Evolutionary conservation across 2,797 vertebrate species (phyloP).

Genomic region (Urophycis tenuis): DNA sequence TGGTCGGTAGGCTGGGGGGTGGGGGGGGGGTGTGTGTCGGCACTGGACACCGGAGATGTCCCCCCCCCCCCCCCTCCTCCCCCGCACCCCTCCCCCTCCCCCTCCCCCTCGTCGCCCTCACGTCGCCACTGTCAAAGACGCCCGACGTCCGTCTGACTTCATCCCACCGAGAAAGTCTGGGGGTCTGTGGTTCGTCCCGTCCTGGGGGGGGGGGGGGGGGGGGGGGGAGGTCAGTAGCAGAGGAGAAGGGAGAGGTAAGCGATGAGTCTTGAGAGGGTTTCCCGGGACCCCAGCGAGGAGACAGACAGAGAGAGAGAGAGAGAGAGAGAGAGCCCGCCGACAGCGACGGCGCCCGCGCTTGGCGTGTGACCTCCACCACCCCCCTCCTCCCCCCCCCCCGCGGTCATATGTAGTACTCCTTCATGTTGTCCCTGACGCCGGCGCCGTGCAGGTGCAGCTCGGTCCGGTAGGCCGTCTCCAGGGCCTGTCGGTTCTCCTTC

Average conservation of each 20-base stretch:
- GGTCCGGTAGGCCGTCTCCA: conserved; percentile 73
- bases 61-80: background rate
- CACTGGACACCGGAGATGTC: background rate
- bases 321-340: too few species aligned
- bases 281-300: too few species aligned
- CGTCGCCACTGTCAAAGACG: background rate
- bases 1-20: background rate
- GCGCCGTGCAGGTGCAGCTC: conserved; percentile 86
- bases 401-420: conserved; percentile 98
- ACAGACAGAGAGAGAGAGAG: too few species aligned
- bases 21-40: too few species aligned
- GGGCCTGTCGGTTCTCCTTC: conserved; percentile 77
- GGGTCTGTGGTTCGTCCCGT: background rate
- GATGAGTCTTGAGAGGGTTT: conserved; percentile 9
- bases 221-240: conserved; percentile 10
- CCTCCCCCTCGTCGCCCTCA: background rate
- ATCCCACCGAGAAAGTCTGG: background rate
- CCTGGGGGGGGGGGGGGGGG: too few species aligned
- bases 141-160: background rate
- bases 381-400: background rate
- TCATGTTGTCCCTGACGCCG: conserved; percentile 82
- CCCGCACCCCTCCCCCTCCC: background rate
- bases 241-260: conserved; percentile 30
- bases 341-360: too few species aligned
- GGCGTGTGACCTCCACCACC: too few species aligned